Percentiles rank a stretch among this genome's conserved stretches.
These are phyloP conservation scores for Sturnus vulgaris DNA, from an alignment of 2,113 vertebrate species.

Conservation along the genomic window DNA sequence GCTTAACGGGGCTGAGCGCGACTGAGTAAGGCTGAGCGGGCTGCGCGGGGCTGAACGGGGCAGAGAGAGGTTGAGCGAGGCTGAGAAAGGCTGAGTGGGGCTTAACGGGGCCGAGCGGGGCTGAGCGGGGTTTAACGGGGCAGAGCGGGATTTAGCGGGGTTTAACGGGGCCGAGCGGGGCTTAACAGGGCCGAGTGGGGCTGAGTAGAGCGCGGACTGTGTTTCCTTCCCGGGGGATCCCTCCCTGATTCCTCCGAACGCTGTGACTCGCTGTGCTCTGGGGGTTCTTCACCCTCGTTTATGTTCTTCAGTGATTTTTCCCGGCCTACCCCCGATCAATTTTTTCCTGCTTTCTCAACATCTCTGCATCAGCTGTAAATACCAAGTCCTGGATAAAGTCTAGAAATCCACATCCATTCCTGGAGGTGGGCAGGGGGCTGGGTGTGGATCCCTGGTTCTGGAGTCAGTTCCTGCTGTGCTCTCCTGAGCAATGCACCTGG, in stretches of 20 bases:
- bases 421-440: background rate
- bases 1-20: rapidly evolving
- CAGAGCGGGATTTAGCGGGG: rapidly evolving
- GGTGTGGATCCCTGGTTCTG: rapidly evolving
- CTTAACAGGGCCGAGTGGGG: rapidly evolving
- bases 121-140: background rate
- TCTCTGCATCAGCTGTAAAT: background rate
- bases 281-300: background rate
- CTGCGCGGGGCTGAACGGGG: rapidly evolving
- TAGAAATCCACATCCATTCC: background rate
- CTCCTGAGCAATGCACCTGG: rapidly evolving
- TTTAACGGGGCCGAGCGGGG: rapidly evolving
- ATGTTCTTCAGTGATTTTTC: rapidly evolving
- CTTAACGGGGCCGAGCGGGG: rapidly evolving
- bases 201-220: background rate
- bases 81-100: background rate
- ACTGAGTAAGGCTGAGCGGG: rapidly evolving
- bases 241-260: rapidly evolving
- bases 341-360: background rate
- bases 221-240: background rate
- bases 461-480: background rate
- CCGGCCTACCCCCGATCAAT: rapidly evolving
- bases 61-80: rapidly evolving
- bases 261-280: rapidly evolving
- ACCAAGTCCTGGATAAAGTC: background rate